Evolutionary conservation across 2,888 invertebrate genomes (phyloP), one percentile per base, ranked within the genome.

Genomic region (Nemoura dubitans): DNA sequence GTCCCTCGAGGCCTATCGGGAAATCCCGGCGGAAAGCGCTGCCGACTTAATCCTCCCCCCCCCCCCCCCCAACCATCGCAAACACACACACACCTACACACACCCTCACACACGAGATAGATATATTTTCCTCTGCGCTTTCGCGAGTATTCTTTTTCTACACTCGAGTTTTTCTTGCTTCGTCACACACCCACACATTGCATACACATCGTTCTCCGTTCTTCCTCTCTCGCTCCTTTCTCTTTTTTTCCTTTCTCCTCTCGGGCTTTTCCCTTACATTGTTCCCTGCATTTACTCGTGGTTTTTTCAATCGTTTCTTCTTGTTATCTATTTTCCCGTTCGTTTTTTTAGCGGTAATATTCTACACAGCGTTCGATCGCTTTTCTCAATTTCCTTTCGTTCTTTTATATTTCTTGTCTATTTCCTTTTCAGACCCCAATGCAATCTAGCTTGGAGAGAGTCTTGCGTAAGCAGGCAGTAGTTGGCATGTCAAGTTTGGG

Each of bases 331-430:
- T 81, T 81, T 81, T 81, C 81, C 81, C 30, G 27, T 28, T 28
- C 28, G 26, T 30, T 81, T 81, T 81, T 81, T 29, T 28, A 21
- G 81, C 6, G 30, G 81, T 81, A 81, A 81, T 81, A 26, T 10
- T 30, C 81, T 30, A 29, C 30, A 28, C 81, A 28, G 16, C 81
- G 30, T 81, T 81, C 81, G 81, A 81, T 81, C 81, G 78, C 78
- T 78, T 78, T 78, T 78, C 81, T 28, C 28, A 81, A 81, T 81
- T 81, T 81, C 81, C 81, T 30, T 81, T 81, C 81, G 81, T 81
- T 81, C 30, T 81, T 81, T 30, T 29, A 28, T n/a, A 30, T 81
- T 59, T 81, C 81, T 81, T 81, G 30, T 81, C 81, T 28, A 29
- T 81, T 81, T 81, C 30, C 30, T 81, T 81, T 29, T 10, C 14